Percentiles rank a stretch among this genome's conserved stretches.
phyloP scores from a whole-genome alignment of 2,888 invertebrate species.

The Heteropelma amictum region DNA sequence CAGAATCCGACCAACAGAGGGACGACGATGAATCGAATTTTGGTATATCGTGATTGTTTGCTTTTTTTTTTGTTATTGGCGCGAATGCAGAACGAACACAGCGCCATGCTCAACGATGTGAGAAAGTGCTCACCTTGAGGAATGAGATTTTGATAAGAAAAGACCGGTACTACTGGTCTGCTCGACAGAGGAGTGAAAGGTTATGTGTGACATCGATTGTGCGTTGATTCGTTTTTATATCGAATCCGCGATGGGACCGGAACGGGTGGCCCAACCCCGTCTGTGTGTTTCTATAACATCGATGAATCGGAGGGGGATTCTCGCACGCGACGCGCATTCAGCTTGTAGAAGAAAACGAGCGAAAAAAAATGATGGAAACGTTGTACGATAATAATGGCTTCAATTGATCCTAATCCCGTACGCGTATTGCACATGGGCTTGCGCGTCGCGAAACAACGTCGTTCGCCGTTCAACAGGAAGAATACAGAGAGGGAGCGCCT shows the following conservation, averaged over 20 bases:
- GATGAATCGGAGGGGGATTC: constrained; percentile 23
- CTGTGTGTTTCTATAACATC: too few species aligned
- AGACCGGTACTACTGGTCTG: neutral
- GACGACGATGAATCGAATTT: too few species aligned
- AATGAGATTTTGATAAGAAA: neutral
- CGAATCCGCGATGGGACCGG: constrained; percentile 16
- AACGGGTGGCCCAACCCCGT: too few species aligned
- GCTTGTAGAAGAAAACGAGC: constrained; percentile 23
- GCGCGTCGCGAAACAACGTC: neutral
- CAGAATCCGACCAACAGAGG: too few species aligned
- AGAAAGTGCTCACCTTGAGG: neutral
- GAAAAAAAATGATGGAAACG: constrained; percentile 14
- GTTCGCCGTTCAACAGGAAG: constrained; percentile 1
- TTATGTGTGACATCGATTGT: constrained; percentile 62
- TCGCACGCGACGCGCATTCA: constrained; percentile 42
- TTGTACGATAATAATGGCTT: neutral
- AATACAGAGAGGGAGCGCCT: neutral
- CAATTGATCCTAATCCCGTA: neutral
- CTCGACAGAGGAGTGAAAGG: neutral
- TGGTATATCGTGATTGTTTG: too few species aligned
- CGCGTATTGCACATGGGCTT: neutral
- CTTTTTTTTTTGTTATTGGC: too few species aligned
- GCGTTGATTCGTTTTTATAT: constrained; percentile 71
- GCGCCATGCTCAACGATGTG: neutral
- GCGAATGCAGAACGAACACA: neutral